Conservation (phyloP, 2,888 invertebrate genomes). For the Rhogogaster chlorosoma region DNA sequence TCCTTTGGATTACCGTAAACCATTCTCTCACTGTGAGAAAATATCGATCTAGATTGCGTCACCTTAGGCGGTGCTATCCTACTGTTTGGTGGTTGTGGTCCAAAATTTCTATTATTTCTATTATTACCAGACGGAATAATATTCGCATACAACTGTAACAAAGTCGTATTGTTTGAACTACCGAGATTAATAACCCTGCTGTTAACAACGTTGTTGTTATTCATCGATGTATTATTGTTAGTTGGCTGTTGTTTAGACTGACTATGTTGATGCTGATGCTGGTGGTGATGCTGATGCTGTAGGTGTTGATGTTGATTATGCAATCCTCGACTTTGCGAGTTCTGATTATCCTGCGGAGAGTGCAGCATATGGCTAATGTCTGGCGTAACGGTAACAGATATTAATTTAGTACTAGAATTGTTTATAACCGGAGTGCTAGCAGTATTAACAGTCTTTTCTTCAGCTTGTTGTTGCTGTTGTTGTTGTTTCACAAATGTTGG, state of each 20-base stretch:
- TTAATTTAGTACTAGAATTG: constrained; percentile 72
- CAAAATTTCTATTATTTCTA: constrained; percentile 67
- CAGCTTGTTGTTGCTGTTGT: constrained; percentile 68
- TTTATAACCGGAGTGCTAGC: constrained; percentile 69
- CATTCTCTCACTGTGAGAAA: constrained; percentile 82
- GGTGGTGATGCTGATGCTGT: constrained; percentile 50
- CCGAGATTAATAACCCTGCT: constrained; percentile 74
- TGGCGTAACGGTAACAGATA: constrained; percentile 79
- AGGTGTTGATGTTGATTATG: constrained; percentile 43
- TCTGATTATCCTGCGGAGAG: constrained; percentile 66
- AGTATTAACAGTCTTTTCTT: constrained; percentile 61
- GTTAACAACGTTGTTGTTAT: constrained; percentile 61
- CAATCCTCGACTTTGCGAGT: constrained; percentile 43
- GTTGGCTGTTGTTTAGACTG: constrained; percentile 49
- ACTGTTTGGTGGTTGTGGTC: constrained; percentile 68
- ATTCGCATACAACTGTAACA: constrained; percentile 70
- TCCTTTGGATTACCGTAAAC: constrained; percentile 89
- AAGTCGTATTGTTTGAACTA: constrained; percentile 67
- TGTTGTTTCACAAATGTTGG: constrained; percentile 72
- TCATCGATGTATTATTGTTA: constrained; percentile 52
- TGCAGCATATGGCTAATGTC: constrained; percentile 77
- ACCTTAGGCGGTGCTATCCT: constrained; percentile 80
- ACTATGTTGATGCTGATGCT: constrained; percentile 47
- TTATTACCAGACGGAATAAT: constrained; percentile 35
- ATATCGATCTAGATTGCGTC: constrained; percentile 84